Percentiles rank a stretch among this genome's conserved stretches.
Evolutionary conservation across 2,113 vertebrate genomes (phyloP).

Genomic region (Turdus rufiventris): DNA sequence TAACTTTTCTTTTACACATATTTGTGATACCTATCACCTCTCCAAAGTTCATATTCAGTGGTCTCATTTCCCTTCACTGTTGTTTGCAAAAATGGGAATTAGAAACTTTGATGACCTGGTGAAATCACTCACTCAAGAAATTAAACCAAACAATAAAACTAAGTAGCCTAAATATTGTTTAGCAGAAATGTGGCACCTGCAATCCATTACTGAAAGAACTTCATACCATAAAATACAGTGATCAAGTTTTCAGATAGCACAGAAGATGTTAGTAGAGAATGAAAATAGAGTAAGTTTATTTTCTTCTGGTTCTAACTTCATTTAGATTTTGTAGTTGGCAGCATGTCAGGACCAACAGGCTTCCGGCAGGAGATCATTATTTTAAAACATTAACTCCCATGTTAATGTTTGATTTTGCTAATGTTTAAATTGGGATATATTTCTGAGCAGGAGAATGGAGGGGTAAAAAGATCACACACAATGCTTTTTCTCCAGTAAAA

Average conservation of each 20-base stretch:
- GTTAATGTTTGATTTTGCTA: conserved; percentile 52
- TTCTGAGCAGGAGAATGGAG: not conserved
- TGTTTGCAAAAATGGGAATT: not conserved
- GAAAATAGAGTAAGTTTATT: conserved; percentile 21
- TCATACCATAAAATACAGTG: not conserved
- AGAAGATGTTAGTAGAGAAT: not conserved
- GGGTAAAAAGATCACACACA: conserved; percentile 1
- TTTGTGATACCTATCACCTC: not conserved
- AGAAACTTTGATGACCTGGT: conserved; percentile 32
- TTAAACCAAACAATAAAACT: conserved; percentile 53
- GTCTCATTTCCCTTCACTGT: not conserved
- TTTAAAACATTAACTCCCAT: conserved; percentile 49
- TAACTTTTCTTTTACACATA: not conserved
- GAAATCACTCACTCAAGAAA: conserved; percentile 56
- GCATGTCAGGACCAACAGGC: conserved; percentile 14
- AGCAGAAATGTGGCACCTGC: conserved; percentile 34
- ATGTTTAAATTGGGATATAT: conserved; percentile 42
- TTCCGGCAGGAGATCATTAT: conserved; percentile 49
- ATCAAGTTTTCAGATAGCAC: conserved; percentile 15
- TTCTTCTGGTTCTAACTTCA: conserved; percentile 49
- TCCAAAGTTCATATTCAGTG: not conserved
- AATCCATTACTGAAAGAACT: conserved; percentile 50
- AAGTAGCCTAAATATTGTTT: conserved; percentile 54
- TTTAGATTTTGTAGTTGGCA: conserved; percentile 44
- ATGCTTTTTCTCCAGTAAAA: not conserved